Conservation (phyloP, 2,888 invertebrate genomes). For the Nudaria mundana region DNA sequence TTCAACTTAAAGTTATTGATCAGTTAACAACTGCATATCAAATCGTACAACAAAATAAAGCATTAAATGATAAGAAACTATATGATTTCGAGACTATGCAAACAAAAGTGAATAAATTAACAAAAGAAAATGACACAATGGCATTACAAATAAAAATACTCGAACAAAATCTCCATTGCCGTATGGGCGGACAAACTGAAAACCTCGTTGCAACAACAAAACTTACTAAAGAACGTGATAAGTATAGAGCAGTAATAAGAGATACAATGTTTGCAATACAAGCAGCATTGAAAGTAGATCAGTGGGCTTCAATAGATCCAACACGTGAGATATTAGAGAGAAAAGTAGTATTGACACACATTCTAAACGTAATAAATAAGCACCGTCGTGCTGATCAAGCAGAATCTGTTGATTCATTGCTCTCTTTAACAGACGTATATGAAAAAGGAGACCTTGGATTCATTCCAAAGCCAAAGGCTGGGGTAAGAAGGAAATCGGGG, state of each 20-base stretch:
- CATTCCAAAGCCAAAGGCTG: slow-evolving; percentile 67
- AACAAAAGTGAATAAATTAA: slow-evolving; percentile 54
- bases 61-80: slow-evolving; percentile 61
- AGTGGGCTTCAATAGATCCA: slow-evolving; percentile 59
- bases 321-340: slow-evolving; percentile 68
- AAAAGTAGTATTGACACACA: slow-evolving; percentile 73
- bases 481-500: neutral
- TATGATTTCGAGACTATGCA: slow-evolving; percentile 60
- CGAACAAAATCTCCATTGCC: slow-evolving; percentile 81
- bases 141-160: slow-evolving; percentile 69
- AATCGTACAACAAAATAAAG: slow-evolving; percentile 71
- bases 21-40: slow-evolving; percentile 81
- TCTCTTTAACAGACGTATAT: slow-evolving; percentile 79
- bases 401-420: slow-evolving; percentile 67
- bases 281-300: slow-evolving; percentile 78
- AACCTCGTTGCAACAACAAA: slow-evolving; percentile 67
- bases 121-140: slow-evolving; percentile 69
- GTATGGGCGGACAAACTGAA: slow-evolving; percentile 69
- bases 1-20: slow-evolving; percentile 85
- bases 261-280: slow-evolving; percentile 82
- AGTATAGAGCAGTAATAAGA: slow-evolving; percentile 80
- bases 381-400: slow-evolving; percentile 57
- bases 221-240: slow-evolving; percentile 77
- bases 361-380: slow-evolving; percentile 75
- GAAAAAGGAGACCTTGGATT: slow-evolving; percentile 85